These are phyloP conservation scores for Oryzias sinensis DNA, from an alignment of 2,797 vertebrate species.

Conservation along the genomic window DNA sequence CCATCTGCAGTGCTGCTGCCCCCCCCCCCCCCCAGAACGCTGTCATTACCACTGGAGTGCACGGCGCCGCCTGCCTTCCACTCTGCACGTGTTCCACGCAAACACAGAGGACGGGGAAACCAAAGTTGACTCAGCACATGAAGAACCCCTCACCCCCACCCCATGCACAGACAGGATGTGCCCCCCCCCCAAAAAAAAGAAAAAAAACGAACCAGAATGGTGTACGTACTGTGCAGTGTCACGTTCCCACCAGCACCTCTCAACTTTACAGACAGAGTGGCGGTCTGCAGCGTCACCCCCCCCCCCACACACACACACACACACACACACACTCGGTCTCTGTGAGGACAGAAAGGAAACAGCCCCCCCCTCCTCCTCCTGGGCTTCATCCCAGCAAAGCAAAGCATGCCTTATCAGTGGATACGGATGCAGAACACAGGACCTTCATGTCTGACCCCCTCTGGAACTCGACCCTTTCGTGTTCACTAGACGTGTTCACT, in stretches of 20 bases:
- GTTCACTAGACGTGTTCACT: too few relatives aligned
- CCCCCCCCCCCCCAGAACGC: constrained; percentile 3
- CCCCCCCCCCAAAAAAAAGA: neutral
- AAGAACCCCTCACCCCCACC: neutral
- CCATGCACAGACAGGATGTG: neutral
- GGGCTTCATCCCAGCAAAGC: neutral
- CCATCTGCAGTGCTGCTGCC: constrained; percentile 49
- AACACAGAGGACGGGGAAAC: neutral
- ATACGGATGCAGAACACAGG: too few relatives aligned
- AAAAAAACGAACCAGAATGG: neutral
- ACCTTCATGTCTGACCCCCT: too few relatives aligned
- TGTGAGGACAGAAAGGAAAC: neutral
- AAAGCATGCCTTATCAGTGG: constrained; percentile 15
- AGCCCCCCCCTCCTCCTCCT: neutral
- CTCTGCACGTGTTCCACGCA: constrained; percentile 12
- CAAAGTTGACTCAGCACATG: constrained; percentile 13
- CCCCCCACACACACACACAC: constrained; percentile 18
- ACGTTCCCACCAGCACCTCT: constrained; percentile 34
- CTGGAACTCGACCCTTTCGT: too few relatives aligned
- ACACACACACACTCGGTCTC: neutral
- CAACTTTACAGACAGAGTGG: constrained; percentile 45
- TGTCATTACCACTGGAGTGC: constrained; percentile 1
- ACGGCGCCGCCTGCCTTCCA: constrained; percentile 6
- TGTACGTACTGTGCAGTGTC: constrained; percentile 49
- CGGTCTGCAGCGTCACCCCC: constrained; percentile 43